Base-by-base conservation (phyloP, 1,140 invertebrate genomes). In the Solenopsis fugax region DNA sequence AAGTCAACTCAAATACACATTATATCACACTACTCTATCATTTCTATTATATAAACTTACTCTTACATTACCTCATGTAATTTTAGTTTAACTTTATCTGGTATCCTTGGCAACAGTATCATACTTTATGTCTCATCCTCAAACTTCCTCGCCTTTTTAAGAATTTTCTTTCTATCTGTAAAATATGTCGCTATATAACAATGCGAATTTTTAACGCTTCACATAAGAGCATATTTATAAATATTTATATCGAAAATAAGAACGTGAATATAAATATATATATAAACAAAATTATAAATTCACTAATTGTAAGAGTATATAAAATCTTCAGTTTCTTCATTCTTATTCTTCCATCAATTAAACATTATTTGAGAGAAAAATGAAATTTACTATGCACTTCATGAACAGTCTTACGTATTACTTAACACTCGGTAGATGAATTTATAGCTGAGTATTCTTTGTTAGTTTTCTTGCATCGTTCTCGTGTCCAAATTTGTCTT, bases 1-100 rank as follows among this genome's bases (percentile, higher is more conserved):
- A 91, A 72, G 78, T 88, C 69, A 86, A 88, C 29, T 87, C 77
- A 92, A 90, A 92, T 91, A 92, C 88, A 92, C 85, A 87, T 92
- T 90, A 67, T 87, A 73, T 91, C 89, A 91, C 73, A 86, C n/a
- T n/a, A 56, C 81, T 45, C 56, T 80, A 12, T 45, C 29, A 4
- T 34, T 52, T 48, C 2, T 60, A 16, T 58, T 58, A 48, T 41
- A 29, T 60, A 10, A 60, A 34, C 54, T n/a, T n/a, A n/a, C n/a
- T 75, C 41, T 84, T 73, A 34, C 16, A 56, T 84, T 50, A 62
- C 54, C 80, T 82, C 12, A 34, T 0, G 18, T 72, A 21, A 45
- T 13, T 24, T 34, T 18, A 13, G 5, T 12, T 80, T 58, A 81
- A 29, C 29, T 29, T 29, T 84, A 50, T 82, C 7, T 58, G 1